These are phyloP conservation scores for Luehdorfia chinensis DNA, from an alignment of 1,140 invertebrate species.

Conservation along the genomic window DNA sequence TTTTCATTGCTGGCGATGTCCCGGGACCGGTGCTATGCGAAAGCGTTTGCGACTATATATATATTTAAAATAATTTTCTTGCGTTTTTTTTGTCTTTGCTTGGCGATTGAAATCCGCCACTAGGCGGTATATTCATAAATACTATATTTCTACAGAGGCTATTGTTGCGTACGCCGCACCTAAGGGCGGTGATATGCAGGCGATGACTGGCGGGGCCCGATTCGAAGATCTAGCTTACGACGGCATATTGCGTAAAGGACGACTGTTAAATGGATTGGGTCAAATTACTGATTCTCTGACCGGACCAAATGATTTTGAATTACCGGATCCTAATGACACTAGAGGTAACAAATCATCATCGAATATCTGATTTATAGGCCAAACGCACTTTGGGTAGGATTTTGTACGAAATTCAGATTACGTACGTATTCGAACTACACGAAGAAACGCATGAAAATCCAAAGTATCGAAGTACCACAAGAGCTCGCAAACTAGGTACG, in stretches of 20 bases:
- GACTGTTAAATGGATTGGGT: constrained; percentile 87
- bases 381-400: no score
- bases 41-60: constrained; percentile 28
- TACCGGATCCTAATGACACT: constrained; percentile 72
- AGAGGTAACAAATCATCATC: constrained; percentile 75
- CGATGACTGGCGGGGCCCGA: constrained; percentile 86
- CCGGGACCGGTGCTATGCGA: constrained; percentile 46
- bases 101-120: constrained; percentile 32
- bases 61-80: constrained; percentile 17
- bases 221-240: constrained; percentile 94
- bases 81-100: constrained; percentile 25
- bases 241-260: constrained; percentile 82
- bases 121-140: constrained; percentile 43
- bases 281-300: constrained; percentile 86
- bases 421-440: no score
- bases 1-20: constrained; percentile 43
- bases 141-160: constrained; percentile 79
- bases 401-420: no score
- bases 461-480: no score
- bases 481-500: no score
- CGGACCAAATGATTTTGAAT: constrained; percentile 78
- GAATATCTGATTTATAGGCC: no score
- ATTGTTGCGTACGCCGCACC: constrained; percentile 88
- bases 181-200: constrained; percentile 84
- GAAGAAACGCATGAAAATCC: no score